Evolutionary conservation across 2,888 invertebrate genomes (phyloP).

Genomic region (Tinea trinotella): DNA sequence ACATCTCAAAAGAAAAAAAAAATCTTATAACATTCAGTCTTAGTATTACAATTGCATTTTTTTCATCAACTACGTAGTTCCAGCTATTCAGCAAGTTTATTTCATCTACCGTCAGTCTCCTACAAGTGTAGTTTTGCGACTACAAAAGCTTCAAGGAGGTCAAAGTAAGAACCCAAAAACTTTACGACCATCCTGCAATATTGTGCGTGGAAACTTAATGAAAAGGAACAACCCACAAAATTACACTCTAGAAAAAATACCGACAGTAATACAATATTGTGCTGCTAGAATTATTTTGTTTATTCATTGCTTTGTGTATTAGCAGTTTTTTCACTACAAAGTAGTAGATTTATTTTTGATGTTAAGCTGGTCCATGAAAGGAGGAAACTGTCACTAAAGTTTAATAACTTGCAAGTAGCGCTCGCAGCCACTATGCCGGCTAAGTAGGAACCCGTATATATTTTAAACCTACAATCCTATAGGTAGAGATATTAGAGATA

Average conservation of each 20-base stretch:
- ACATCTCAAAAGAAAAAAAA: too few species aligned
- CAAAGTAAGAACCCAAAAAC: conserved; percentile 24
- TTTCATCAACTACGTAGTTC: background rate
- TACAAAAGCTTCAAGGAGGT: background rate
- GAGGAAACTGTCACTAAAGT: too few species aligned
- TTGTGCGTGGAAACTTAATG: conserved; percentile 63
- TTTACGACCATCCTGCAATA: conserved; percentile 58
- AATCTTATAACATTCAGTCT: too few species aligned
- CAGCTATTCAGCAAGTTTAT: background rate
- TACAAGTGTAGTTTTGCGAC: background rate
- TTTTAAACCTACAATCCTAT: too few species aligned
- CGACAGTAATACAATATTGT: background rate
- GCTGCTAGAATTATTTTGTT: background rate
- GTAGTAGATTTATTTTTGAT: too few species aligned
- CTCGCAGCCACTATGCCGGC: too few species aligned
- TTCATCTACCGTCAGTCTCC: background rate
- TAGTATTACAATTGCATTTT: background rate
- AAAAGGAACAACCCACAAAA: conserved; percentile 26
- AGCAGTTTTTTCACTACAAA: too few species aligned
- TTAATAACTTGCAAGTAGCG: too few species aligned
- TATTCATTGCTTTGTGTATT: background rate
- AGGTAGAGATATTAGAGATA: too few species aligned
- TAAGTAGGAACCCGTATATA: too few species aligned
- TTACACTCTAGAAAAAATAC: conserved; percentile 25
- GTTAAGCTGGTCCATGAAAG: too few species aligned